Evolutionary conservation across 2,113 vertebrate genomes (phyloP), one percentile per base, ranked within the genome.

Genomic region (Dromiciops gliroides): DNA sequence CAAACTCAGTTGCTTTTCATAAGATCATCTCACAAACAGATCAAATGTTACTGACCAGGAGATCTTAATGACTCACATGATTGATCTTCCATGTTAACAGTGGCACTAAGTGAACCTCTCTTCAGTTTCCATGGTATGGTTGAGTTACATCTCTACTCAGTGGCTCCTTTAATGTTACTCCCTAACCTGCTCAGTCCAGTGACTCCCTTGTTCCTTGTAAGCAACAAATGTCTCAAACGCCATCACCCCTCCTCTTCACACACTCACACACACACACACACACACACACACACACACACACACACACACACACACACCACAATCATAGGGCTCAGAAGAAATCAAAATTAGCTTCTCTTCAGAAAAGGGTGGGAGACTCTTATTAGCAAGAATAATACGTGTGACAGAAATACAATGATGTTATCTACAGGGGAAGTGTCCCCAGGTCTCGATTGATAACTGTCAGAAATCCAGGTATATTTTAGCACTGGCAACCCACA

Each of bases 161-260:
- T 60, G 28, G 14, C 28, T 60, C 28, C 56, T 60, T 2, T 31
- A 31, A 31, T 60, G 14, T 1, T 4, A 16, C 3, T 26, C 51
- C 51, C 1, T 75, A 0, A 0, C 48, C 1, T 1, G 19, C 24
- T 48, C 91, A 16, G 16, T 26, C 24, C 37, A 6, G 22, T 0
- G 7, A 14, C 26, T 5, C 10, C 50, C 23, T 89, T 56, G 9
- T 8, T 8, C 16, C 19, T 50, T 26, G 11, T 24, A 44, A 53
- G 0, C 26, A 37, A 25, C 19, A 24, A 8, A 28, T 14, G 0
- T 48, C 44, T 47, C 44, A 51, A 51, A 53, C 1, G 0, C 2
- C 24, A 37, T 2, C 22, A 0, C 26, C 26, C 23, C 89, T 31
- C 24, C 14, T 5, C 2, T 16, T 44, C 7, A 75, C 60, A 56